These are phyloP conservation scores for Xanthia icteritia DNA, from an alignment of 2,888 invertebrate genomes.

Conservation along the genomic window DNA sequence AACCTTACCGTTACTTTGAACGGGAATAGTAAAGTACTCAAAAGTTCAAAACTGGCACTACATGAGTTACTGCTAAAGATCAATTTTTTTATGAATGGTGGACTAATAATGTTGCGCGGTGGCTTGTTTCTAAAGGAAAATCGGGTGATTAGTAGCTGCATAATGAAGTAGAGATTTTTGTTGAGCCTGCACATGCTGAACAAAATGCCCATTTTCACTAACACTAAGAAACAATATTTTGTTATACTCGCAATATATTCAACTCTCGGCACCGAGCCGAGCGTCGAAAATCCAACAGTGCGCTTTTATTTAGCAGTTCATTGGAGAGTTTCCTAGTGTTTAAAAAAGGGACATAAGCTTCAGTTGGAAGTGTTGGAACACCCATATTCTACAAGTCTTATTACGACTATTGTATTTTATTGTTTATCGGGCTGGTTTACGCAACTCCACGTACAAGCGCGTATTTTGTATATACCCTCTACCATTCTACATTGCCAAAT, in stretches of 20 bases:
- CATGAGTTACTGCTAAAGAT: neutral
- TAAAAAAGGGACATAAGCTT: neutral
- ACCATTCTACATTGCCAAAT: conserved; percentile 1
- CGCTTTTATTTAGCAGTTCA: neutral
- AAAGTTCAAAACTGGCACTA: conserved; percentile 7
- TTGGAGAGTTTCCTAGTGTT: neutral
- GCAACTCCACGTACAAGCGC: neutral
- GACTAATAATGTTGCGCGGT: neutral
- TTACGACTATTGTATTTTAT: neutral
- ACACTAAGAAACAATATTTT: too few species aligned
- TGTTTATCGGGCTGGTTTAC: neutral
- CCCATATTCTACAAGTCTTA: neutral
- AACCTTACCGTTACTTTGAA: conserved; percentile 35
- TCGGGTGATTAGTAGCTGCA: neutral
- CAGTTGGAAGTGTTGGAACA: neutral
- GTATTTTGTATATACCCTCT: neutral
- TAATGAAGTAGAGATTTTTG: neutral
- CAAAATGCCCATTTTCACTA: neutral
- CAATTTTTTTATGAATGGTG: neutral
- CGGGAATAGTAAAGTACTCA: conserved; percentile 3
- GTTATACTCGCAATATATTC: neutral
- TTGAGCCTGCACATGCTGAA: neutral
- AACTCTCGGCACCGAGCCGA: neutral
- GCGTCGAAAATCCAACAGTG: neutral
- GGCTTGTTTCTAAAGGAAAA: neutral